phyloP scores from a whole-genome alignment of 2,888 invertebrate genomes.

The Polydrusus tereticollis region DNA sequence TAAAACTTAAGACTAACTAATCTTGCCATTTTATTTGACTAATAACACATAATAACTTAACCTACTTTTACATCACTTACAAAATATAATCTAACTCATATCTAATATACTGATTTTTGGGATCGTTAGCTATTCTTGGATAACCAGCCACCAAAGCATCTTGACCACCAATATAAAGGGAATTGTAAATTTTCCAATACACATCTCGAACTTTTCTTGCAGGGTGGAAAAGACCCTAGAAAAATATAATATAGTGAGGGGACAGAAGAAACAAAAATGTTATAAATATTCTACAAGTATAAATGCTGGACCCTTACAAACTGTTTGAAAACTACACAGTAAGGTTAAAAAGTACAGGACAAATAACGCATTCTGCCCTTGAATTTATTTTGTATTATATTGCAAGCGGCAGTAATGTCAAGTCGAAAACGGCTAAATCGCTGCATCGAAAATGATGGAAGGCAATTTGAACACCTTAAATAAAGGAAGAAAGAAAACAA shows the following conservation, averaged over 20 bases:
- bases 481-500: too few species aligned
- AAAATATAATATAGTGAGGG: constrained; percentile 58
- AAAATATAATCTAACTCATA: constrained; percentile 95
- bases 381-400: too few species aligned
- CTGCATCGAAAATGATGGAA: too few species aligned
- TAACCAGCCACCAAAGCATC: constrained; percentile 98
- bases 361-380: too few species aligned
- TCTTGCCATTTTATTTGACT: constrained; percentile 4
- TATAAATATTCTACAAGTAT: too few species aligned
- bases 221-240: constrained; percentile 96
- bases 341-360: too few species aligned
- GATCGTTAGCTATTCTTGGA: constrained; percentile 96
- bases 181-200: constrained; percentile 99
- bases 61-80: constrained; percentile 68
- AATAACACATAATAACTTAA: constrained; percentile 9
- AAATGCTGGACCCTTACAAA: too few species aligned
- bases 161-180: constrained; percentile 98
- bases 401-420: too few species aligned
- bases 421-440: too few species aligned
- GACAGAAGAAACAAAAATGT: too few species aligned
- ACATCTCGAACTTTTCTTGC: constrained; percentile 99
- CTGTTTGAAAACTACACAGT: too few species aligned
- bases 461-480: too few species aligned
- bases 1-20: constrained; percentile 8
- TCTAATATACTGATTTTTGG: constrained; percentile 92